These are phyloP conservation scores for Alethe castanea DNA, from an alignment of 2,113 vertebrate species.

Conservation along the genomic window DNA sequence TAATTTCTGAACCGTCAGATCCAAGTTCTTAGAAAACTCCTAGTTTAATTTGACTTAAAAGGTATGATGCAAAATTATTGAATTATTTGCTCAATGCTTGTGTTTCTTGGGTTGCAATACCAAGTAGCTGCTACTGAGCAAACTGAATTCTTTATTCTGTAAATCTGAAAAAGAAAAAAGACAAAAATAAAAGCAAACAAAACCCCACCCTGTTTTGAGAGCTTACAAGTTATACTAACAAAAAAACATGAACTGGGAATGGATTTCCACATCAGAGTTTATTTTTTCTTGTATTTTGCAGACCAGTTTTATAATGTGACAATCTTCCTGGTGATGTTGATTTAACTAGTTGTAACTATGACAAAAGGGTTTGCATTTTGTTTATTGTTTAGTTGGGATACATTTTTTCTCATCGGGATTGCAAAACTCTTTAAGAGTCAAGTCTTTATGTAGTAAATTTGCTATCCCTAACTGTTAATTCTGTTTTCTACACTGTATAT, in stretches of 20 bases:
- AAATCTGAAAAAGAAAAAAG: not conserved
- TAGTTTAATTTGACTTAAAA: not conserved
- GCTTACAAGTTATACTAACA: not conserved
- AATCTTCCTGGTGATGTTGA: not conserved
- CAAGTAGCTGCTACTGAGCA: not conserved
- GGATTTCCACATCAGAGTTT: not conserved
- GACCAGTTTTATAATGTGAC: not conserved
- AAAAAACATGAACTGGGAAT: not conserved
- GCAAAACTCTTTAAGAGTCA: not conserved
- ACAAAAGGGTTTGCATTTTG: not conserved
- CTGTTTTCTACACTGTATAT: not conserved
- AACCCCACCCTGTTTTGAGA: not conserved
- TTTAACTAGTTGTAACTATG: not conserved
- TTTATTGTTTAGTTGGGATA: not conserved
- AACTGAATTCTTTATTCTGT: not conserved
- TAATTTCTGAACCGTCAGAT: not conserved
- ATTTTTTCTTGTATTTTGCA: not conserved
- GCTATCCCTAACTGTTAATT: not conserved
- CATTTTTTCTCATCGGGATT: not conserved
- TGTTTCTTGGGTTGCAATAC: not conserved
- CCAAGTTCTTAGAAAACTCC: not conserved
- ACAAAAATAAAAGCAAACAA: not conserved
- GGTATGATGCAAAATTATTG: not conserved
- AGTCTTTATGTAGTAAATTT: not conserved
- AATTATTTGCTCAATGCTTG: fast-evolving